A percentile compares a stretch with the other conserved stretches of the same genome.
These are phyloP conservation scores for Upupa epops DNA, from an alignment of 2,113 vertebrate genomes.

Conservation along the genomic window DNA sequence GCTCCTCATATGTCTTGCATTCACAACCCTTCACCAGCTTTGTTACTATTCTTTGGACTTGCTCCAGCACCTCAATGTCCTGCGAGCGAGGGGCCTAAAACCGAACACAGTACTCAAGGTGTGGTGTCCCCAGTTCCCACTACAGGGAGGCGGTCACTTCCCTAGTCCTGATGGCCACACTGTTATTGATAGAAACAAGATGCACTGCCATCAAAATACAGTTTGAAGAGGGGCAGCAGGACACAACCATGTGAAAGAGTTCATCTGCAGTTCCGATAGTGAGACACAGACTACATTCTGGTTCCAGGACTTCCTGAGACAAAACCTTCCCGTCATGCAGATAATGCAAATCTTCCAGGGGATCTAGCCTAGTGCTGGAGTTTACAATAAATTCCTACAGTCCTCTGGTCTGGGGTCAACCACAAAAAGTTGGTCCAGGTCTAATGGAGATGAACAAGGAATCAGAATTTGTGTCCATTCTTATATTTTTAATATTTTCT, in stretches of 20 bases:
- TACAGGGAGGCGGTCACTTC: neutral
- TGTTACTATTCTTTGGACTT: neutral
- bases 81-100: neutral
- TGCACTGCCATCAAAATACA: neutral
- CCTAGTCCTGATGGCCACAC: neutral
- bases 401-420: neutral
- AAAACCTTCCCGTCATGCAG: neutral
- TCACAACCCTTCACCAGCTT: neutral
- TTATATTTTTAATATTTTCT: neutral
- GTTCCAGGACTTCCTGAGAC: neutral
- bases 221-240: neutral
- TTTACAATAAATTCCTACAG: neutral
- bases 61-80: neutral
- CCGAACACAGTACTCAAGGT: neutral
- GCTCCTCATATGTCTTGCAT: neutral
- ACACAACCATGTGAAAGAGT: neutral
- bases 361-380: neutral
- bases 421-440: neutral
- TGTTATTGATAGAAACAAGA: neutral
- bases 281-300: neutral
- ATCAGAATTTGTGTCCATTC: rapidly evolving
- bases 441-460: neutral
- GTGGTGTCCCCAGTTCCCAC: neutral
- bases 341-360: neutral
- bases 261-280: neutral